A percentile compares a stretch with the other conserved stretches of the same genome.
Conservation (phyloP, 1,140 invertebrate species). For the Monochamus saltuarius region DNA sequence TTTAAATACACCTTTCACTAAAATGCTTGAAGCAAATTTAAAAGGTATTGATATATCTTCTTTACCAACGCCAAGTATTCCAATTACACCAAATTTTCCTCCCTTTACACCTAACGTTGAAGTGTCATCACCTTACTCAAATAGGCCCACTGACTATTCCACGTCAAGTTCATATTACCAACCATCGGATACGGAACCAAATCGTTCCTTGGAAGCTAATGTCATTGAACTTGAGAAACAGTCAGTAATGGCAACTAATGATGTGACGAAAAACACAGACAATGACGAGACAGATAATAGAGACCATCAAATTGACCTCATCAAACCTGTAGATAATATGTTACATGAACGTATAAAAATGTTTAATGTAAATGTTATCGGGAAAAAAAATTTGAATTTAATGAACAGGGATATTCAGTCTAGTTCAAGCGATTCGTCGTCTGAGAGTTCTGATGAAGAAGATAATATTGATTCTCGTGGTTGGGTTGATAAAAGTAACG, state of each 20-base stretch:
- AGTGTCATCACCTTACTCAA: conserved; percentile 15
- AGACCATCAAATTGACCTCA: conserved; percentile 9
- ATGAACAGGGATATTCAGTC: conserved; percentile 22
- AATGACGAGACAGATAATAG: conserved; percentile 18
- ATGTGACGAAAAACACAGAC: conserved; percentile 18
- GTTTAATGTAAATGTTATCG: conserved; percentile 37
- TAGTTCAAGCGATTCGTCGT: neutral
- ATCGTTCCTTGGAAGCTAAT: conserved; percentile 42
- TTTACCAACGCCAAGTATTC: conserved; percentile 45
- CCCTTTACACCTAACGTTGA: conserved; percentile 27
- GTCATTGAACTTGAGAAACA: conserved; percentile 36
- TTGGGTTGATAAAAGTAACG: conserved; percentile 3
- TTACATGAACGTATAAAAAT: conserved; percentile 21
- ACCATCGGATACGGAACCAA: conserved; percentile 45
- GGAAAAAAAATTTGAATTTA: conserved; percentile 44
- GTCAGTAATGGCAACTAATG: conserved; percentile 25
- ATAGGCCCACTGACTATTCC: conserved; percentile 43
- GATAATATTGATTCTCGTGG: neutral
- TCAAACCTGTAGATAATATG: conserved; percentile 18
- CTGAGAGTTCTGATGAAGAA: neutral
- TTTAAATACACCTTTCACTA: conserved; percentile 40
- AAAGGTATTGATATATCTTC: conserved; percentile 29
- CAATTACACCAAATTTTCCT: conserved; percentile 42
- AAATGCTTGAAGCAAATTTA: conserved; percentile 44
- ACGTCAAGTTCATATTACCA: conserved; percentile 46